Percentiles rank a stretch among this genome's conserved stretches.
phyloP scores from a whole-genome alignment of 2,888 invertebrate species.

The Caenorhabditis sp. region DNA sequence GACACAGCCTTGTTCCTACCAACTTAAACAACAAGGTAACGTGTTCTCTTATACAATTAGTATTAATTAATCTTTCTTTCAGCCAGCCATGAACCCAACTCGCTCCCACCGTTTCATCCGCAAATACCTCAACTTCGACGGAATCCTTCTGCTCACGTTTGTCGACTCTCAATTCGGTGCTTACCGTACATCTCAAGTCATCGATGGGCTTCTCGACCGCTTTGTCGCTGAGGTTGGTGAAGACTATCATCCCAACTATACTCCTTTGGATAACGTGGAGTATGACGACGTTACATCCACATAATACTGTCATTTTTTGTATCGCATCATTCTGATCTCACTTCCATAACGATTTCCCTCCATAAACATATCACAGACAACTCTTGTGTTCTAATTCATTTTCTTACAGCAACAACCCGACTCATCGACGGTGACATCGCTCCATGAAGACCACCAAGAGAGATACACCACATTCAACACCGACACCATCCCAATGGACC shows the following conservation, averaged over 20 bases:
- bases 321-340: background rate
- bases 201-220: constrained; percentile 58
- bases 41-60: background rate
- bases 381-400: background rate
- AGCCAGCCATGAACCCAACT: constrained; percentile 58
- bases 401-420: constrained; percentile 48
- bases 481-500: constrained; percentile 60
- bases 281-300: constrained; percentile 37
- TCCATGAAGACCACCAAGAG: constrained; percentile 44
- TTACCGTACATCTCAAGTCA: constrained; percentile 45
- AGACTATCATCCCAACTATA: constrained; percentile 51
- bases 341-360: background rate
- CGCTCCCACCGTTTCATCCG: constrained; percentile 53
- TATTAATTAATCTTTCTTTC: constrained; percentile 7
- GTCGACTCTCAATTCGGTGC: constrained; percentile 63
- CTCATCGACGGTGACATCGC: constrained; percentile 51
- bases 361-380: background rate
- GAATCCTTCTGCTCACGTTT: constrained; percentile 58
- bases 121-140: constrained; percentile 55
- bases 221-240: constrained; percentile 61
- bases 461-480: constrained; percentile 56
- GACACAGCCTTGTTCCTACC: constrained; percentile 62
- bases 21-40: constrained; percentile 57
- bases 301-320: background rate
- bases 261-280: constrained; percentile 44